Conservation (phyloP, 1,140 invertebrate species). For the Drosophila takahashii region DNA sequence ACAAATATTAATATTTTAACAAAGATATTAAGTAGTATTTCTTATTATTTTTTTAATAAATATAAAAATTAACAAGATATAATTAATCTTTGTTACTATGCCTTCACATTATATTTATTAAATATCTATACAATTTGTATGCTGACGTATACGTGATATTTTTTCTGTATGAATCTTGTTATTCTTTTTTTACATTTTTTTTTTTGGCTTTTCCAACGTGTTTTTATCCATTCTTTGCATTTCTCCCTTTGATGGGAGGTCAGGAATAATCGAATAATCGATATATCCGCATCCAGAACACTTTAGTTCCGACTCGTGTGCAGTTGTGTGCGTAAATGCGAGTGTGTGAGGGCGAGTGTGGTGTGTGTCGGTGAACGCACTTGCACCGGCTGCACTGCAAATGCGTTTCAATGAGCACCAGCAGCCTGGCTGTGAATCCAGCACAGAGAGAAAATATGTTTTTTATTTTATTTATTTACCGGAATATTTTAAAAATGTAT, state of each 20-base stretch:
- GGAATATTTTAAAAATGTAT: too few relatives aligned
- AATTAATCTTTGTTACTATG: too few relatives aligned
- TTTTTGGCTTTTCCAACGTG: neutral
- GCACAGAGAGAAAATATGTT: neutral
- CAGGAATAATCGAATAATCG: constrained; percentile 48
- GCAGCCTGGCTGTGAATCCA: constrained; percentile 4
- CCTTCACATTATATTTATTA: too few relatives aligned
- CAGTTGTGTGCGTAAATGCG: constrained; percentile 2
- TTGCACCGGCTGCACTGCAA: constrained; percentile 46
- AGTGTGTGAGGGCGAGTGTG: neutral
- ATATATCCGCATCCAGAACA: constrained; percentile 26
- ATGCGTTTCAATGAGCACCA: constrained; percentile 72
- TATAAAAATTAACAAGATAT: too few relatives aligned
- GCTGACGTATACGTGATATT: neutral
- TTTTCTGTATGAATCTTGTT: neutral
- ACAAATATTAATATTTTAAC: too few relatives aligned
- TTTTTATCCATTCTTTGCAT: neutral
- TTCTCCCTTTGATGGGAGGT: constrained; percentile 29
- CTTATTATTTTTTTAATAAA: too few relatives aligned
- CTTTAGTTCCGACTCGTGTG: constrained; percentile 7
- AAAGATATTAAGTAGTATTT: neutral
- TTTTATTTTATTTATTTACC: too few relatives aligned
- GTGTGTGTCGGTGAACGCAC: constrained; percentile 18
- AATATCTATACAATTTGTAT: too few relatives aligned
- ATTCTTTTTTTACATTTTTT: neutral